Base-by-base conservation (phyloP, 2,113 vertebrate species). In the Pelobates fuscus region DNA sequence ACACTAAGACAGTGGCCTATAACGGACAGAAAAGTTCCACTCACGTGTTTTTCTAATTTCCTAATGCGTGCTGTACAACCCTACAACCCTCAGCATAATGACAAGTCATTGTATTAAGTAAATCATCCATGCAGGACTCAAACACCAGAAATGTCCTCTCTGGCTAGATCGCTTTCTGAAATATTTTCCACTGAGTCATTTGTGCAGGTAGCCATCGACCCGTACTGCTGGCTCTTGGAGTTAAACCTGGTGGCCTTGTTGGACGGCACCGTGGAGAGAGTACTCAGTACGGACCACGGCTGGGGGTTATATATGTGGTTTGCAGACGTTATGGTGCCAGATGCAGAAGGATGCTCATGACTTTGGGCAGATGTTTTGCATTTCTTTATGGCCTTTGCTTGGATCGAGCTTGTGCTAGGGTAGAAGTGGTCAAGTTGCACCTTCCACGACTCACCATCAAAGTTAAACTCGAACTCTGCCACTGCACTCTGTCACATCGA, bases 391-490 rank as follows among this genome's bases (percentile, higher is more conserved):
- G 59, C 12, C 17, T 30, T 61, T 14, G 2, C 11, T 6, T 2
- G 15, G 4, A 26, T 18, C 4, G 12, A 0, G 26, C 26, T 15
- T 14, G 27, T 7, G 18, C 5, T 7, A 2, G 59, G 65, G 23
- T 52, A 67, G 18, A 54, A 52, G 49, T 63, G 67, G 52, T 69
- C 67, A 2, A 29, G 52, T 26, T 69, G 52, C 12, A 69, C 52
- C 67, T 69, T 69, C 67, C 67, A 69, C 5, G 29, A 15, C 7
- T 69, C 67, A 1, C 67, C 67, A 24, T 69, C 15, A 18, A 69
- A 69, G 21, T 69, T 69, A 6, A 57, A 69, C 52, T 69, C 67
- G 10, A 57, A 69, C 15, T 69, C 67, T 5, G 67, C 67, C 67
- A 69, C 21, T 57, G 52, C 2, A 55, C 21, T 17, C 67, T 49